Base-by-base conservation (phyloP, 2,888 invertebrate genomes). In the Trissoscelio sp. region DNA sequence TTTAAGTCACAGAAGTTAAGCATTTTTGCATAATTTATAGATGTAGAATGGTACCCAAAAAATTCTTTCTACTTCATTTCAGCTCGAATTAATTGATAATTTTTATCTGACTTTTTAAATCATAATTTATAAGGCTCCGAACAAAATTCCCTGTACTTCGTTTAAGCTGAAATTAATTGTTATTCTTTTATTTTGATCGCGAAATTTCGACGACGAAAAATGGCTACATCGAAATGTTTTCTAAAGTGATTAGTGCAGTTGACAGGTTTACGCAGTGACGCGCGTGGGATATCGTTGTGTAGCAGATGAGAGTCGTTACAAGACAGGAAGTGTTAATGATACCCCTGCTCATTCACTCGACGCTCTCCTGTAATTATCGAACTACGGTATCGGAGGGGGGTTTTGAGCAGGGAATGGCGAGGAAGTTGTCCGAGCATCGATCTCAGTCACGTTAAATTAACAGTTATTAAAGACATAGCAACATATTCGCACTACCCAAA, bases 291-390 rank as follows among this genome's bases (percentile, higher is more conserved):
- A 86, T 86, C 86, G 86, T 88, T 87, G 85, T 87, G 87, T 87
- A 88, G 86, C 87, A 87, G 90, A 88, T 87, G 89, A 90, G 90
- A 89, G 89, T 90, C 88, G 89, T 90, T 90, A 90, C 86, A 88
- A 88, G 88, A 87, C 90, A 90, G 90, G 90, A 90, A 90, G 90
- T 89, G 90, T 90, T 90, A 90, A 90, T 90, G 90, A 90, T 90
- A 90, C 88, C 90, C 89, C 88, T 89, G 89, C 86, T 89, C 88
- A 90, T 90, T 90, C 89, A 88, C 86, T 89, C 89, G 86, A 87
- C 88, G 87, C 87, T 88, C 88, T 88, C 85, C 88, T 90, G 89
- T 90, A 90, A 90, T 90, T 90, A 90, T 90, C 89, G 85, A 82
- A 83, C 85, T 85, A 85, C 86, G 86, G 85, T 83, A 82, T 83